A percentile compares a stretch with the other conserved stretches of the same genome.
phyloP scores from a whole-genome alignment of 2,113 vertebrate species.

The Centropus unirufus region DNA sequence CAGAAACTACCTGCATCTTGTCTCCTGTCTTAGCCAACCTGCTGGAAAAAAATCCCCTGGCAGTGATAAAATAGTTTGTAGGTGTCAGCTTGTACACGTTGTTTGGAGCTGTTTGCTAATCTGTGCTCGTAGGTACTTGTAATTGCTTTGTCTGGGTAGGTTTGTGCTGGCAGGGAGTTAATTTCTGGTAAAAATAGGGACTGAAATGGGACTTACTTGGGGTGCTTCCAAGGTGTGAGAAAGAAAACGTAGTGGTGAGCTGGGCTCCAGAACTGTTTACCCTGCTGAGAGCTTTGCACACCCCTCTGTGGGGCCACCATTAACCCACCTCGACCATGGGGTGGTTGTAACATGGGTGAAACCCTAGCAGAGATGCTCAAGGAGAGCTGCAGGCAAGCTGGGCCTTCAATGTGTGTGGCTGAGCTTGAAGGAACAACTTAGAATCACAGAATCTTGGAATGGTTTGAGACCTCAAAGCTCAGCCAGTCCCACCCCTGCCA shows the following conservation, averaged over 20 bases:
- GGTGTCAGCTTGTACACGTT: not conserved
- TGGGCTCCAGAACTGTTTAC: not conserved
- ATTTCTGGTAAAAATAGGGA: not conserved
- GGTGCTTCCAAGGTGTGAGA: not conserved
- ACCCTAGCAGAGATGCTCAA: not conserved
- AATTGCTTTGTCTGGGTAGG: not conserved
- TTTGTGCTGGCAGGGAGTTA: not conserved
- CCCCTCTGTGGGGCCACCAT: not conserved
- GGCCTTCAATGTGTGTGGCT: not conserved
- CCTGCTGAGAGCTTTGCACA: not conserved
- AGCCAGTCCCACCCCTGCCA: no score
- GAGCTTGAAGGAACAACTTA: not conserved
- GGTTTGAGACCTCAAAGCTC: no score
- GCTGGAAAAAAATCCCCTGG: not conserved
- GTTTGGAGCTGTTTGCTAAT: not conserved
- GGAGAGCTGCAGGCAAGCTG: not conserved
- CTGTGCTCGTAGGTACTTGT: not conserved
- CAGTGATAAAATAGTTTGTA: not conserved
- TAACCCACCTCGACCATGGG: accelerated
- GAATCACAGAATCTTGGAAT: no score
- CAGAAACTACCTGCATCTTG: not conserved
- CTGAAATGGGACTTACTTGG: not conserved
- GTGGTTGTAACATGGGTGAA: not conserved
- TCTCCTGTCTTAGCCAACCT: not conserved
- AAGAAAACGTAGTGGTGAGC: not conserved